Evolutionary conservation across 1,140 invertebrate genomes (phyloP).

Genomic region (Brachionus manjavacas): DNA sequence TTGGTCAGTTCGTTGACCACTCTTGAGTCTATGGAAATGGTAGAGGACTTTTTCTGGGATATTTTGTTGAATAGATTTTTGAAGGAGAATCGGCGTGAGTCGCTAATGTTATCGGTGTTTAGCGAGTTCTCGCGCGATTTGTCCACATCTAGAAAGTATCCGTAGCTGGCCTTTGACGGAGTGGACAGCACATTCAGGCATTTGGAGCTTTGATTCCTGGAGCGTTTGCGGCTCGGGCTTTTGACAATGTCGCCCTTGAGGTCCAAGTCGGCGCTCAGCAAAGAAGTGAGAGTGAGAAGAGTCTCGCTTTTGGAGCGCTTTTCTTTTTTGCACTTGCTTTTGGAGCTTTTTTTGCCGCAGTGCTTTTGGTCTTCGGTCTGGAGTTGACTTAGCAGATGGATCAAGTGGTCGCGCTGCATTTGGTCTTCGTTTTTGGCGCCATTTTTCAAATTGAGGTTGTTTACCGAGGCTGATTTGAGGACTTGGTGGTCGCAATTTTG

Average conservation of each 20-base stretch:
- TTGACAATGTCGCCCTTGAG: not conserved
- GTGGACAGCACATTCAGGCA: not conserved
- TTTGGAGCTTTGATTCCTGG: not conserved
- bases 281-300: not conserved
- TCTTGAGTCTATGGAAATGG: not conserved
- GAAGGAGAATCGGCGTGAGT: not conserved
- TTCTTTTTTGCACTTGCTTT: conserved; percentile 15
- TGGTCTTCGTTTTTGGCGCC: conserved; percentile 3
- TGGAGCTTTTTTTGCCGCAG: not conserved
- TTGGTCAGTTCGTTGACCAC: too few species aligned
- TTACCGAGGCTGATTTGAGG: not conserved
- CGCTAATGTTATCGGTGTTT: not conserved
- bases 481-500: not conserved
- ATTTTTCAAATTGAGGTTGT: not conserved
- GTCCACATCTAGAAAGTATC: not conserved
- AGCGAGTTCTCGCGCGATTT: not conserved
- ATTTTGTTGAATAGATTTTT: conserved; percentile 8
- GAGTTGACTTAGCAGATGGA: conserved; percentile 15
- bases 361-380: not conserved
- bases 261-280: not conserved
- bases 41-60: not conserved
- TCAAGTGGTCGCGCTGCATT: conserved; percentile 26
- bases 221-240: not conserved
- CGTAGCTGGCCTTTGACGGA: not conserved
- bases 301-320: conserved; percentile 38